These are phyloP conservation scores for Cephalopterus ornatus DNA, from an alignment of 2,113 vertebrate genomes.

Conservation along the genomic window DNA sequence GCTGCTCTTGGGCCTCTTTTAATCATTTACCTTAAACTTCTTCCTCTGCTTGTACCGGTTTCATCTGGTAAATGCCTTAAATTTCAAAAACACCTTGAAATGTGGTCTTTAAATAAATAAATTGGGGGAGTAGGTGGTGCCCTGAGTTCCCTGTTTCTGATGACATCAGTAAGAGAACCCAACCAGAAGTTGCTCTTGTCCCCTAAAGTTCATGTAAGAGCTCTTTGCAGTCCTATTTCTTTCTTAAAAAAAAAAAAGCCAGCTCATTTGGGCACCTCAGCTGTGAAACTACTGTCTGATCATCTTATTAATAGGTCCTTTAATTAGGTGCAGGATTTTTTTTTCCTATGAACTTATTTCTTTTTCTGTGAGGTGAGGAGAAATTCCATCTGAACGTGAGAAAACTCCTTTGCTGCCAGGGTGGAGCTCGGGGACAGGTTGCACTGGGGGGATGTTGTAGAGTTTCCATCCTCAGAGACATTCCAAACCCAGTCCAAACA, in stretches of 20 bases:
- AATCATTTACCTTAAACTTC: not conserved
- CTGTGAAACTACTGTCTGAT: not conserved
- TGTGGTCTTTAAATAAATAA: not conserved
- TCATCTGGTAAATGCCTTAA: not conserved
- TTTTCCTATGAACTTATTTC: not conserved
- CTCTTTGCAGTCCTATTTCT: not conserved
- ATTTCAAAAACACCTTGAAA: not conserved
- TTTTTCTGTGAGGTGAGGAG: not conserved
- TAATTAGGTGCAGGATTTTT: conserved; percentile 4
- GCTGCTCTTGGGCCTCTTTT: not conserved
- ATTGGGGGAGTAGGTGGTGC: not conserved
- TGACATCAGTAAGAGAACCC: not conserved
- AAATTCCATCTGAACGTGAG: not conserved
- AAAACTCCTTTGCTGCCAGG: not conserved
- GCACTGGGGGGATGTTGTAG: not conserved
- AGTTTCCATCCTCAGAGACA: not conserved
- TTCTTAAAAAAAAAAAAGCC: not conserved
- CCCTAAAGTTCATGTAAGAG: not conserved
- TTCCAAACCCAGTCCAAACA: not conserved
- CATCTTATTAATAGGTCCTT: not conserved
- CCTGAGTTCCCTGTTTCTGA: not conserved
- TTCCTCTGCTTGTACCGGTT: not conserved
- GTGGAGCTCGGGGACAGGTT: not conserved
- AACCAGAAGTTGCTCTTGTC: not conserved
- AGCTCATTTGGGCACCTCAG: not conserved